Evolutionary conservation across 2,113 vertebrate genomes (phyloP).

Genomic region (Anhinga anhinga): DNA sequence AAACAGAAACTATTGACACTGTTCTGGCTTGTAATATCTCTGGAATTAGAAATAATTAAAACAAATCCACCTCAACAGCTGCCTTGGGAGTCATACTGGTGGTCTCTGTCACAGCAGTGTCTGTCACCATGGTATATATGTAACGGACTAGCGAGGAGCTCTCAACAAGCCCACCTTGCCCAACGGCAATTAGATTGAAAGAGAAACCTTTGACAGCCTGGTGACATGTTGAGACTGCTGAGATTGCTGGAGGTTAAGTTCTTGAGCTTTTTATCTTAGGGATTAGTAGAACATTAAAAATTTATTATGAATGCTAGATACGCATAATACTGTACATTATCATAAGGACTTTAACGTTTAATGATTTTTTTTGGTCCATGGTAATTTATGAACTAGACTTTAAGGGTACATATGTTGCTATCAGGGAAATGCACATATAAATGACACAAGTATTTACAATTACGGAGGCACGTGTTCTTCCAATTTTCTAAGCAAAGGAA

Average conservation of each 20-base stretch:
- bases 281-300: conserved; percentile 82
- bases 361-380: conserved; percentile 76
- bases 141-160: conserved; percentile 57
- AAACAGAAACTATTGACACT: conserved; percentile 49
- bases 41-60: conserved; percentile 77
- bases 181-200: conserved; percentile 64
- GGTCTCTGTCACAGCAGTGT: conserved; percentile 76
- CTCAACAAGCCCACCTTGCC: conserved; percentile 54
- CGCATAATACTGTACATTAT: conserved; percentile 74
- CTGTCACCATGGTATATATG: conserved; percentile 65
- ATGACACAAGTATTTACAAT: not conserved
- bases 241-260: conserved; percentile 76
- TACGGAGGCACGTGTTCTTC: not conserved
- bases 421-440: conserved; percentile 73
- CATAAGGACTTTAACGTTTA: conserved; percentile 82
- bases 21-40: conserved; percentile 36
- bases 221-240: conserved; percentile 61
- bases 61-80: conserved; percentile 74
- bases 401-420: not conserved
- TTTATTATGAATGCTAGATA: conserved; percentile 75
- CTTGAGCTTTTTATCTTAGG: conserved; percentile 76
- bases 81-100: conserved; percentile 84
- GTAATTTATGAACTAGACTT: conserved; percentile 82
- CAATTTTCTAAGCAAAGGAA: conserved; percentile 19
- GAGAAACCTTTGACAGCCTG: conserved; percentile 64